Evolutionary conservation across 2,797 vertebrate genomes (phyloP).

Genomic region (Diceros bicornis): DNA sequence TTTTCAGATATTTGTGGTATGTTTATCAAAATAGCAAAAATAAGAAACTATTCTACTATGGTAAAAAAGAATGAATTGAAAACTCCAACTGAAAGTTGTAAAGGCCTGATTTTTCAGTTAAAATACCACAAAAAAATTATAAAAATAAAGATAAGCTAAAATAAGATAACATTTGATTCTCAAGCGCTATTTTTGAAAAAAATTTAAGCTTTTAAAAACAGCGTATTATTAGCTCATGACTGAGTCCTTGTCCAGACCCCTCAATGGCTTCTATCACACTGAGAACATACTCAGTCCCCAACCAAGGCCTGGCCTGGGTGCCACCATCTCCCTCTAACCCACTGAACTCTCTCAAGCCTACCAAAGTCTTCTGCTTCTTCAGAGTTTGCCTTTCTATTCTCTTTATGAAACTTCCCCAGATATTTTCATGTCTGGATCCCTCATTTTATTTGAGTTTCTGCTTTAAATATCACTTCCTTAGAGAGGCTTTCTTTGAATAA

Average conservation of each 20-base stretch:
- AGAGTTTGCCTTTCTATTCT: not conserved
- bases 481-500: not conserved
- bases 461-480: constrained; percentile 64
- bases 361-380: constrained; percentile 22
- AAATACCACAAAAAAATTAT: not conserved
- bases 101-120: not conserved
- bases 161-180: not conserved
- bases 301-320: not conserved
- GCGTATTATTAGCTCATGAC: not conserved
- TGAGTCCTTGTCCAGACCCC: not conserved
- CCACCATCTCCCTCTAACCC: not conserved
- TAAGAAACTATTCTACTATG: not conserved
- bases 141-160: not conserved
- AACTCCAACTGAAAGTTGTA: not conserved
- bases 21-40: not conserved
- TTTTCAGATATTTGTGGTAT: not conserved
- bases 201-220: not conserved
- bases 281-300: not conserved
- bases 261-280: not conserved
- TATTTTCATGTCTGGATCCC: not conserved
- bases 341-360: not conserved
- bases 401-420: constrained; percentile 30
- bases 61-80: not conserved
- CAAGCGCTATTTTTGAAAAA: not conserved
- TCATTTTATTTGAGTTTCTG: constrained; percentile 35